Evolutionary conservation across 2,113 vertebrate genomes (phyloP).

Genomic region (Scalopus aquaticus): DNA sequence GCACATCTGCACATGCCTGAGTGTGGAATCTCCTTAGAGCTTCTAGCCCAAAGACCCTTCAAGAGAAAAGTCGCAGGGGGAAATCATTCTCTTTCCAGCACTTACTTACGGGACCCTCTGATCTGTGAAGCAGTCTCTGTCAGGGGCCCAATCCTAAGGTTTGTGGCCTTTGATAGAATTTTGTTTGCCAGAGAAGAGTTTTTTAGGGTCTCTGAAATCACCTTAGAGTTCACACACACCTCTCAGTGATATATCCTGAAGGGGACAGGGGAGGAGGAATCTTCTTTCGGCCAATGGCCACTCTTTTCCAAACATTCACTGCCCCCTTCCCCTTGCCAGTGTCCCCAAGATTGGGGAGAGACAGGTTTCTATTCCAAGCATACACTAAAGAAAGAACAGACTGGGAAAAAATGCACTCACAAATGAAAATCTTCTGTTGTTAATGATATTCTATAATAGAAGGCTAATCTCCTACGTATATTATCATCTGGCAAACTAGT

Average conservation of each 20-base stretch:
- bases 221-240: slow-evolving; percentile 61
- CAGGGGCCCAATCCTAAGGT: slow-evolving; percentile 68
- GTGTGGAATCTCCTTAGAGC: slow-evolving; percentile 67
- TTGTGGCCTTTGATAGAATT: slow-evolving; percentile 69
- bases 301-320: slow-evolving; percentile 56
- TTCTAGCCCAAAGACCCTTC: not conserved
- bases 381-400: slow-evolving; percentile 46
- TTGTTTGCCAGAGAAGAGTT: slow-evolving; percentile 29
- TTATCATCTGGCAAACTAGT: slow-evolving; percentile 89
- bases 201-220: slow-evolving; percentile 71
- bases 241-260: slow-evolving; percentile 50
- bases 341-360: slow-evolving; percentile 63
- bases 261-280: slow-evolving; percentile 51
- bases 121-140: slow-evolving; percentile 69
- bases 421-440: slow-evolving; percentile 83
- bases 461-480: slow-evolving; percentile 84
- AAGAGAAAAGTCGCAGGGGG: slow-evolving; percentile 57
- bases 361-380: not conserved
- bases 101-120: slow-evolving; percentile 59
- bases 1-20: slow-evolving; percentile 23
- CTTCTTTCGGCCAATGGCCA: slow-evolving; percentile 31
- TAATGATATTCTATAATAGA: slow-evolving; percentile 85
- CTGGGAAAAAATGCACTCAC: slow-evolving; percentile 73
- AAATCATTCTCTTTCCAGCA: slow-evolving; percentile 68
- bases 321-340: slow-evolving; percentile 58